Conservation (phyloP, 2,797 vertebrate genomes). For the Neostethus bicornis region DNA sequence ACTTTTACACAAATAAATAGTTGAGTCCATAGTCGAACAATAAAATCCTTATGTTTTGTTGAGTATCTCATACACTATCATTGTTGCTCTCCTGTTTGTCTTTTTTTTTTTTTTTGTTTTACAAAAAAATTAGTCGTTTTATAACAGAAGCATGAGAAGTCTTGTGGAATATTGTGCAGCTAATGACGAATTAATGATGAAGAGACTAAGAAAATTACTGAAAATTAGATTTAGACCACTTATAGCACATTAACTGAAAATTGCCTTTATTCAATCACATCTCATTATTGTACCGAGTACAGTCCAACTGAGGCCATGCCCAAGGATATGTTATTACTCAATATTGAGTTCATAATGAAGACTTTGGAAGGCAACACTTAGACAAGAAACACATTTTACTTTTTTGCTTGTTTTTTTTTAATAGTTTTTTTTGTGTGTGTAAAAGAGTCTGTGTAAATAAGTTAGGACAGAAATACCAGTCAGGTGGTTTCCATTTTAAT, state of each 20-base stretch:
- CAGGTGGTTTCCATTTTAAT: conserved; percentile 75
- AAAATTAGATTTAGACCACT: conserved; percentile 71
- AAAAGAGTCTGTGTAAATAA: conserved; percentile 53
- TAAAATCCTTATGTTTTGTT: conserved; percentile 56
- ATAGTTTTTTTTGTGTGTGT: conserved; percentile 45
- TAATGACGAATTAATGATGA: conserved; percentile 66
- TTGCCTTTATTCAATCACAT: conserved; percentile 71
- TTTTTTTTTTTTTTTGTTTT: too few relatives aligned
- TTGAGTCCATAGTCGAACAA: conserved; percentile 18
- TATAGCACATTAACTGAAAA: conserved; percentile 69
- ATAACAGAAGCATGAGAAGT: conserved; percentile 47
- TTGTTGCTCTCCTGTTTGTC: conserved; percentile 49
- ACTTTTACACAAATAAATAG: not conserved
- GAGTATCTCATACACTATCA: conserved; percentile 35
- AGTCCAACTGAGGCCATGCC: conserved; percentile 56
- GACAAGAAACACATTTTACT: conserved; percentile 54
- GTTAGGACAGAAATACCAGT: conserved; percentile 72
- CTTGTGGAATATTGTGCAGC: conserved; percentile 48
- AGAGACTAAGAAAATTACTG: conserved; percentile 55
- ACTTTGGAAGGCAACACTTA: conserved; percentile 33
- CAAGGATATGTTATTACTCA: conserved; percentile 31
- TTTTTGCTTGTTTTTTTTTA: conserved; percentile 45
- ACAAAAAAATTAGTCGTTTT: conserved; percentile 61
- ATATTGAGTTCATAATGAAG: conserved; percentile 31
- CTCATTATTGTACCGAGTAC: conserved; percentile 62